Percentiles rank a stretch among this genome's conserved stretches.
These are phyloP conservation scores for Redunca redunca DNA, from an alignment of 2,113 vertebrate genomes.

Conservation along the genomic window DNA sequence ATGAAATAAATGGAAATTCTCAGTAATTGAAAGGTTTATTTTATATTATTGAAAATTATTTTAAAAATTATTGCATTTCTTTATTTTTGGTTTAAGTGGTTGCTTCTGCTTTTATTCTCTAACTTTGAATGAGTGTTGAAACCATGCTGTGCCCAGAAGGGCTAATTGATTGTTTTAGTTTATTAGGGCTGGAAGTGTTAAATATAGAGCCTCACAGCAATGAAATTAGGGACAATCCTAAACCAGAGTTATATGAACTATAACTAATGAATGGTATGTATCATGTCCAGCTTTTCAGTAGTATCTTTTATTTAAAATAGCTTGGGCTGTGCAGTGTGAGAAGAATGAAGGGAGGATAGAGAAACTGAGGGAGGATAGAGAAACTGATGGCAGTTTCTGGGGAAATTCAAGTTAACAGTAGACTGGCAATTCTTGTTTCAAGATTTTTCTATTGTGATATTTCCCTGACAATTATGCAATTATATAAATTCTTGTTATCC, in stretches of 20 bases:
- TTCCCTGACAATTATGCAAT: neutral
- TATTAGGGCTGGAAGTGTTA: slow-evolving; percentile 60
- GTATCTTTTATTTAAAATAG: neutral
- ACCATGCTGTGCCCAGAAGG: slow-evolving; percentile 3
- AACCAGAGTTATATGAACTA: slow-evolving; percentile 38
- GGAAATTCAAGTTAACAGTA: neutral
- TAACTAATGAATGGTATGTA: slow-evolving; percentile 42
- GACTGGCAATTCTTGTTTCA: neutral
- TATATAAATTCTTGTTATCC: neutral
- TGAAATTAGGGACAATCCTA: slow-evolving; percentile 37
- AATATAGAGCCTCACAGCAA: slow-evolving; percentile 43
- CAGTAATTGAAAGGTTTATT: neutral
- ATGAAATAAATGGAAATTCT: neutral
- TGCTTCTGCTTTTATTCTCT: neutral
- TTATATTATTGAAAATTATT: neutral
- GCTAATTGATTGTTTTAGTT: slow-evolving; percentile 58
- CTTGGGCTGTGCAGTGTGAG: neutral
- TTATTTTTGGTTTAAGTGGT: slow-evolving; percentile 10
- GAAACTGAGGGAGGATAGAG: neutral
- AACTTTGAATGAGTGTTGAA: neutral
- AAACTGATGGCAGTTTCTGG: neutral
- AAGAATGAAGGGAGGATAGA: neutral
- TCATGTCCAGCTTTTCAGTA: slow-evolving; percentile 19
- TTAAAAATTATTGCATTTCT: neutral
- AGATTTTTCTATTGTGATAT: neutral